Evolutionary conservation across 2,113 vertebrate species (phyloP).

Genomic region (Ammodytes dubius): DNA sequence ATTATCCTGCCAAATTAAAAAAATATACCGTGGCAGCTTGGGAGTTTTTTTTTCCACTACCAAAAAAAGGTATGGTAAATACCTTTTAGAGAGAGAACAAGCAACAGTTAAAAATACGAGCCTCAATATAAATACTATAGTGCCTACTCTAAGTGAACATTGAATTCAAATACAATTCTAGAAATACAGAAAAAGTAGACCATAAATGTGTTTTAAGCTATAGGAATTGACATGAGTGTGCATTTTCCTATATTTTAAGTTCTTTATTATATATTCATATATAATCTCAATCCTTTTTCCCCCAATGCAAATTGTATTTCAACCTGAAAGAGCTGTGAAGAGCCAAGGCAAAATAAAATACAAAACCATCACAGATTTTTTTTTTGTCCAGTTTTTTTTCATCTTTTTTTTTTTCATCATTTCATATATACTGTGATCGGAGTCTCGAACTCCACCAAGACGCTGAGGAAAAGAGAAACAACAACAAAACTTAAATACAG

Average conservation of each 20-base stretch:
- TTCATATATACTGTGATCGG: conserved; percentile 90
- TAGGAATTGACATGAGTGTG: conserved; percentile 99
- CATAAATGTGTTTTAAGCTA: conserved; percentile 99
- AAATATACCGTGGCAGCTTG: conserved; percentile 99
- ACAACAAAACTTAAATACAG: conserved; percentile 91
- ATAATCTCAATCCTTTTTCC: conserved; percentile 97
- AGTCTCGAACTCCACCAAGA: conserved; percentile 97
- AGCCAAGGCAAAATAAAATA: conserved; percentile 88
- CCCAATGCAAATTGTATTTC: conserved; percentile 98
- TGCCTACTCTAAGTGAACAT: conserved; percentile 99
- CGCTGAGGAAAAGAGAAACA: conserved; percentile 89
- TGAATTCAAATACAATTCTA: conserved; percentile 99
- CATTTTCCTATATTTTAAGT: conserved; percentile 99
- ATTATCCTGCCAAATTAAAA: conserved; percentile 99
- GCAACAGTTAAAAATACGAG: conserved; percentile 99
- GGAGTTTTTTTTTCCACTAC: conserved; percentile 95
- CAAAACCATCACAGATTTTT: conserved; percentile 84
- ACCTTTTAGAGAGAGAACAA: conserved; percentile 98
- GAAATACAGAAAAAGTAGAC: conserved; percentile 99
- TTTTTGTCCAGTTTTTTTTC: conserved; percentile 65
- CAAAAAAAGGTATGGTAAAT: conserved; percentile 96
- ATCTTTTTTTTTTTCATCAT: conserved; percentile 69
- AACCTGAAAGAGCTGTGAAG: conserved; percentile 98
- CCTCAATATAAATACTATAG: conserved; percentile 99
- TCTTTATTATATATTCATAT: conserved; percentile 95